Percentiles rank a stretch among this genome's conserved stretches.
Conservation (phyloP, 2,797 vertebrate species). For the Buphagus erythrorhynchus region DNA sequence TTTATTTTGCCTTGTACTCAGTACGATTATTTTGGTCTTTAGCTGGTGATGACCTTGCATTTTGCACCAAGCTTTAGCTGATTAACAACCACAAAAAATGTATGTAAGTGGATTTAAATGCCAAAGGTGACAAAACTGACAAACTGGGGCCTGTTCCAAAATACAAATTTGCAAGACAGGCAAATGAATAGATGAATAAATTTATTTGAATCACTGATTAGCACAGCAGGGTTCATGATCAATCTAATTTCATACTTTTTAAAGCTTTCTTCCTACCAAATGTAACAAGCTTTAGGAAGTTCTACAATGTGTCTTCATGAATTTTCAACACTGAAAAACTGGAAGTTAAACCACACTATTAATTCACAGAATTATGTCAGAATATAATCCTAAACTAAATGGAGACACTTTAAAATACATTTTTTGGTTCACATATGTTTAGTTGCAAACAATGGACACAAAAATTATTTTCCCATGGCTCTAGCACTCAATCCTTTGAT, state of each 20-base stretch:
- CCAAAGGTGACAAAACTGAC: neutral
- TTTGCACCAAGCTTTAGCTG: neutral
- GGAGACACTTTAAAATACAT: neutral
- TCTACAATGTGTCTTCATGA: neutral
- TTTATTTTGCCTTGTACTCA: neutral
- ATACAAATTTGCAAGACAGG: neutral
- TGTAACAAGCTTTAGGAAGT: neutral
- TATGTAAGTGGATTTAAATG: neutral
- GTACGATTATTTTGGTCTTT: neutral
- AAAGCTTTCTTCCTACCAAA: neutral
- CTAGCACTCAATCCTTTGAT: neutral
- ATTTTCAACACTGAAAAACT: neutral
- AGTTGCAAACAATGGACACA: neutral
- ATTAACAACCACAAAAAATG: neutral
- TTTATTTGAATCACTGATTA: neutral
- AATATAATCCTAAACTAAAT: neutral
- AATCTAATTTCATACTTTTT: neutral
- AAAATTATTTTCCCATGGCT: neutral
- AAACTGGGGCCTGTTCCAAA: neutral
- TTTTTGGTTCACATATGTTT: neutral
- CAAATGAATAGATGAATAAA: neutral
- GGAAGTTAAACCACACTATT: neutral
- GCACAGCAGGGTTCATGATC: neutral
- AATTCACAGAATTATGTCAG: neutral
- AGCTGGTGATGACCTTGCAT: neutral